A percentile compares a stretch with the other conserved stretches of the same genome.
These are phyloP conservation scores for Synergus laeviventris DNA, from an alignment of 2,888 invertebrate species.

Conservation along the genomic window DNA sequence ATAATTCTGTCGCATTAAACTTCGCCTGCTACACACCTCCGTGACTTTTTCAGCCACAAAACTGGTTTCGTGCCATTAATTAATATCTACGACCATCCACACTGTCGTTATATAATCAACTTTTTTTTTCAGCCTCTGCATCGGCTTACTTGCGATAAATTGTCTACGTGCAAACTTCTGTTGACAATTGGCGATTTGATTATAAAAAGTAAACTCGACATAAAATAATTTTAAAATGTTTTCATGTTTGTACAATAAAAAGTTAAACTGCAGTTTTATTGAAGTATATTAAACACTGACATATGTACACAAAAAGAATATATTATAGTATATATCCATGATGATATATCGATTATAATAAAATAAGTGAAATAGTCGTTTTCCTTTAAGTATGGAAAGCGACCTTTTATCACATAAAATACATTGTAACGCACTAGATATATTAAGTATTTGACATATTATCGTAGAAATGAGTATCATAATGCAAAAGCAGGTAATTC, in stretches of 20 bases:
- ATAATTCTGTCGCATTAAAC: constrained; percentile 59
- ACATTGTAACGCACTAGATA: neutral
- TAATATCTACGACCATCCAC: constrained; percentile 57
- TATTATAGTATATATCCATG: too few relatives aligned
- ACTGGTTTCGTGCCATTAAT: constrained; percentile 59
- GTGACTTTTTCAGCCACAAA: constrained; percentile 51
- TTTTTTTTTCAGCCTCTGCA: constrained; percentile 30
- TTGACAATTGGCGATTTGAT: constrained; percentile 3
- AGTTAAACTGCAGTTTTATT: too few relatives aligned
- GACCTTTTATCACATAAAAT: neutral
- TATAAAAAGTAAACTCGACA: neutral
- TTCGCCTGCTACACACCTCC: constrained; percentile 50
- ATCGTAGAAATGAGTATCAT: constrained; percentile 12
- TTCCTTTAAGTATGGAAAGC: neutral
- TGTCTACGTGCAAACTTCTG: constrained; percentile 7
- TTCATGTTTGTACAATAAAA: neutral
- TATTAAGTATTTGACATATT: neutral
- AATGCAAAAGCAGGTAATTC: constrained; percentile 15
- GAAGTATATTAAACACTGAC: too few relatives aligned
- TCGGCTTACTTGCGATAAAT: constrained; percentile 10
- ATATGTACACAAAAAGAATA: too few relatives aligned
- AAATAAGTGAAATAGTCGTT: too few relatives aligned
- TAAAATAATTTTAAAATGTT: neutral
- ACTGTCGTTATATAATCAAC: constrained; percentile 30
- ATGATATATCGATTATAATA: too few relatives aligned